Evolutionary conservation across 2,888 invertebrate genomes (phyloP).

Genomic region (Nephrocerus scutellatus): DNA sequence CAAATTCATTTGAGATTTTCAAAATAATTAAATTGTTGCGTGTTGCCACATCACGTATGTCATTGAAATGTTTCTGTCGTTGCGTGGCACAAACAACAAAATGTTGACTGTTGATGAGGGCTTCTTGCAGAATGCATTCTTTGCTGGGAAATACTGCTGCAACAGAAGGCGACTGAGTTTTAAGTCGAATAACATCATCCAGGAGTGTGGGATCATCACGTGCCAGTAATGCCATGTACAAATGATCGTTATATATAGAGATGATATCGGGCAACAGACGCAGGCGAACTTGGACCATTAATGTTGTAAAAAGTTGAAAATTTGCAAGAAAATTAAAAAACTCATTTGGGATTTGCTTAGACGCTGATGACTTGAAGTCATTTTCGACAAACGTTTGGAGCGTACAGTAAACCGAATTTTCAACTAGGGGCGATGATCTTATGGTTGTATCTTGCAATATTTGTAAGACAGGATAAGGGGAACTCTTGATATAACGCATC

Average conservation of each 20-base stretch:
- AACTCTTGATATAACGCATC: no score
- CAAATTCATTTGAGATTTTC: slow-evolving; percentile 38
- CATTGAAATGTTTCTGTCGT: slow-evolving; percentile 26
- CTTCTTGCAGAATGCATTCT: slow-evolving; percentile 31
- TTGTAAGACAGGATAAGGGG: no score
- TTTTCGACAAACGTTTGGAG: slow-evolving; percentile 7
- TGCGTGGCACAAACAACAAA: slow-evolving; percentile 33
- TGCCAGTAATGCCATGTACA: slow-evolving; percentile 31
- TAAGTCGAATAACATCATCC: slow-evolving; percentile 21
- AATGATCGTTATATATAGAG: slow-evolving; percentile 18
- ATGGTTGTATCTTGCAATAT: no score
- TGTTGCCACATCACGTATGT: slow-evolving; percentile 28
- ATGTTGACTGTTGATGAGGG: slow-evolving; percentile 29
- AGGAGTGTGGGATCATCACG: slow-evolving; percentile 28
- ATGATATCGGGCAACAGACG: slow-evolving; percentile 18
- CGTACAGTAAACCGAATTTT: no score
- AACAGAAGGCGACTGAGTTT: slow-evolving; percentile 13
- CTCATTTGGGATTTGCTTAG: no score
- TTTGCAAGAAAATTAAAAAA: slow-evolving; percentile 32
- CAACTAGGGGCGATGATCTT: no score
- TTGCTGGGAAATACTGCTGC: slow-evolving; percentile 25
- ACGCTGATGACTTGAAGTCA: no score
- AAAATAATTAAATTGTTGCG: slow-evolving; percentile 37
- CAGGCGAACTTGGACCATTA: slow-evolving; percentile 24
- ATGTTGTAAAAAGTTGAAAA: slow-evolving; percentile 28